Evolutionary conservation across 2,113 vertebrate species (phyloP).

Genomic region (Neomonachus schauinslandi): DNA sequence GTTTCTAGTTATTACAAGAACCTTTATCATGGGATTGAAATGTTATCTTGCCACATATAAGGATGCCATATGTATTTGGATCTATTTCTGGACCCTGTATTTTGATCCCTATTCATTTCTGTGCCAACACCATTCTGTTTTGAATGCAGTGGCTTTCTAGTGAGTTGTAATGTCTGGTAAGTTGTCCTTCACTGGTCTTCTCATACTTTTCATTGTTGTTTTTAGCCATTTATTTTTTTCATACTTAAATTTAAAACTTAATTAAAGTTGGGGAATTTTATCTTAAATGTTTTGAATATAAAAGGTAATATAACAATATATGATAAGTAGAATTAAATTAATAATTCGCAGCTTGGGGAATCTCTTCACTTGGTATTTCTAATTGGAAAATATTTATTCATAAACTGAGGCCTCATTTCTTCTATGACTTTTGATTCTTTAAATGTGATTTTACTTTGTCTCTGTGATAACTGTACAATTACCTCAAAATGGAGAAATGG

Average conservation of each 20-base stretch:
- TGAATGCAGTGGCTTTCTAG: conserved; percentile 38
- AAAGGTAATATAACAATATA: neutral
- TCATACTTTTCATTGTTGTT: neutral
- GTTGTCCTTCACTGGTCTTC: conserved; percentile 18
- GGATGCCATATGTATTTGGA: neutral
- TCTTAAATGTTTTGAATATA: neutral
- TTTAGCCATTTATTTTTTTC: neutral
- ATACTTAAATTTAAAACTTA: neutral
- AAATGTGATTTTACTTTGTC: neutral
- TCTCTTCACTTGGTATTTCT: neutral
- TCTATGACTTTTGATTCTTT: conserved; percentile 36
- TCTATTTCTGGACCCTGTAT: neutral
- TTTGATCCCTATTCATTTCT: conserved; percentile 20
- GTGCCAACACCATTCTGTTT: neutral
- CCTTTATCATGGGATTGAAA: neutral
- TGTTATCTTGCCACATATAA: neutral
- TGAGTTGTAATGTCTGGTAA: conserved; percentile 64
- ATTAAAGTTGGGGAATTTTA: neutral
- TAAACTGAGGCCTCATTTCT: neutral
- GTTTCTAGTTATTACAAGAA: neutral
- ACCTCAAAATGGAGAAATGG: neutral
- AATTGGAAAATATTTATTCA: neutral
- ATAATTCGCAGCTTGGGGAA: neutral
- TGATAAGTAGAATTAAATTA: neutral
- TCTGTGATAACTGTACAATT: neutral